Evolutionary conservation across 2,113 vertebrate genomes (phyloP).

Genomic region (Tychaedon coryphoeus): DNA sequence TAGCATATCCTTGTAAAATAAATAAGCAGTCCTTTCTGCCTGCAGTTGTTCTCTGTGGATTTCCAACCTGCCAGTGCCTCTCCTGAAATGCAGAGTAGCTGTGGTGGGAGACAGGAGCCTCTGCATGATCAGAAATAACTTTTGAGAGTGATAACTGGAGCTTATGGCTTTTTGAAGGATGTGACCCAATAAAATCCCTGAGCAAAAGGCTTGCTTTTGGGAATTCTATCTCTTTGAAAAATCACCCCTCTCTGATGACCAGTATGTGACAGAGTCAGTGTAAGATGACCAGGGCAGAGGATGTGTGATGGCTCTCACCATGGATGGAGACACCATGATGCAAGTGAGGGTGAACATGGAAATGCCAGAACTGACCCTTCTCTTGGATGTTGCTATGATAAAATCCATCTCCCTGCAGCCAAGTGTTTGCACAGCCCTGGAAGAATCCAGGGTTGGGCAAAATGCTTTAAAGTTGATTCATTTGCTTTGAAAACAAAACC

Average conservation of each 20-base stretch:
- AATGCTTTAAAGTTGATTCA: background rate
- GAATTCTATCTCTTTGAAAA: background rate
- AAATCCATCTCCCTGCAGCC: background rate
- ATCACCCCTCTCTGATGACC: background rate
- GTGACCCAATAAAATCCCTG: background rate
- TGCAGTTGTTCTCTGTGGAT: background rate
- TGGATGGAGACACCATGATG: background rate
- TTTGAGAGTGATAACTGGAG: background rate
- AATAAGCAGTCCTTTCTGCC: background rate
- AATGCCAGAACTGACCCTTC: background rate
- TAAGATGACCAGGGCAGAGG: background rate
- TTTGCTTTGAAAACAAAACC: background rate
- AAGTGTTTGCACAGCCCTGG: background rate
- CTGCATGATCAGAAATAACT: background rate
- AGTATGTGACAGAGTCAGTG: background rate
- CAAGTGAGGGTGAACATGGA: background rate
- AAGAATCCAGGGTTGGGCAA: background rate
- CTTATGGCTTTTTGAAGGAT: background rate
- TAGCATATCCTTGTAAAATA: constrained; percentile 17
- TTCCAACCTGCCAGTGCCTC: background rate
- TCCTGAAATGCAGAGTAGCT: background rate
- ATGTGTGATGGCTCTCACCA: background rate
- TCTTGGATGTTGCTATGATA: background rate
- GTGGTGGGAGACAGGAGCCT: background rate
- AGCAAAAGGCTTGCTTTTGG: background rate